These are phyloP conservation scores for Leptinotarsa juncta DNA, from an alignment of 2,888 invertebrate species.

Conservation along the genomic window DNA sequence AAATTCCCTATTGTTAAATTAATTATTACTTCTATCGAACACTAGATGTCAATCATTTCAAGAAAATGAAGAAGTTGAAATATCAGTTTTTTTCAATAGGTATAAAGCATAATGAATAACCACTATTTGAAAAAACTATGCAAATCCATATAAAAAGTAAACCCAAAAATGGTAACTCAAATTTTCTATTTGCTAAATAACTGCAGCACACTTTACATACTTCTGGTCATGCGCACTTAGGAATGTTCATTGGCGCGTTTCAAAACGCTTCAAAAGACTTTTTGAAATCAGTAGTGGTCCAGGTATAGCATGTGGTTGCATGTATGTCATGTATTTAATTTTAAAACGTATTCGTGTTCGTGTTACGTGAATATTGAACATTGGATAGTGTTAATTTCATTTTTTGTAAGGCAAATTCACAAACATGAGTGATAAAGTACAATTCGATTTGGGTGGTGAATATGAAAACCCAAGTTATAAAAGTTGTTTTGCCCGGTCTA, in stretches of 20 bases:
- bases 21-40: neutral
- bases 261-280: slow-evolving; percentile 46
- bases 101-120: neutral
- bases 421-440: slow-evolving; percentile 50
- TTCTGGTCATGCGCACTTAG: slow-evolving; percentile 39
- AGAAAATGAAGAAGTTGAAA: too few relatives aligned
- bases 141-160: neutral
- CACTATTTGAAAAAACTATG: neutral
- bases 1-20: neutral
- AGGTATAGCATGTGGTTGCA: slow-evolving; percentile 21
- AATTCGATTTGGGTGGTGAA: slow-evolving; percentile 55
- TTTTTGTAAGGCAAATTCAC: neutral
- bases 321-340: neutral
- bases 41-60: neutral
- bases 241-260: slow-evolving; percentile 50
- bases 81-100: too few relatives aligned
- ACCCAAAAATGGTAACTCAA: too few relatives aligned
- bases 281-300: slow-evolving; percentile 41
- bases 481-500: slow-evolving; percentile 63
- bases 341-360: neutral
- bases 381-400: neutral
- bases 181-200: neutral
- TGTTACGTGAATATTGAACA: neutral
- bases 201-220: slow-evolving; percentile 2
- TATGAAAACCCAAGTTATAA: slow-evolving; percentile 59